Evolutionary conservation across 1,140 invertebrate species (phyloP), one percentile per base, ranked within the genome.

Genomic region (Drosophila mayri): DNA sequence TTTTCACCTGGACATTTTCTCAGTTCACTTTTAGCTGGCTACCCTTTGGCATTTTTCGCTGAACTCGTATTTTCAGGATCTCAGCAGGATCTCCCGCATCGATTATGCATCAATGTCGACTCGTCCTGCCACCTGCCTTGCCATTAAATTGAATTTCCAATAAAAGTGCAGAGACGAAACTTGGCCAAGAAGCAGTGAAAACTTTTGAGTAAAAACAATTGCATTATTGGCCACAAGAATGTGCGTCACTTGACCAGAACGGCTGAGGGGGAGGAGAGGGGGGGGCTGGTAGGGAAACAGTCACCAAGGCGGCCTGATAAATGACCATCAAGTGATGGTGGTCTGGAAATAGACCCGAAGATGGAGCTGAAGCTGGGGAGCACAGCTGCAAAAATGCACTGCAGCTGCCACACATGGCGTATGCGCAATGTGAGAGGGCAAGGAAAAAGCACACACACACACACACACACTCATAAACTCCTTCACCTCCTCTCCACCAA

Each of bases 381-480:
- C 22, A 3, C 47, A 25, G 28, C 25, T 35, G 10, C 22, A n/a
- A 41, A 41, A 28, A 46, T 63, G 14, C 16, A 16, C 35, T 35
- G 75, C 62, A 70, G 41, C 38, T 54, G 52, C 30, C 60, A 76
- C 71, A 64, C 32, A 60, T 16, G 71, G 60, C 78, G 78, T 81
- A 81, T 81, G 71, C 78, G 78, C 78, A 81, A 76, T 71, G 60
- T 57, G 62, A 49, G 49, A 38, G 30, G 60, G 38, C 3, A 11
- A 49, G 28, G 22, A 28, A 28, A 14, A 28, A 25, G 41, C 9
- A 54, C 11, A 30, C 44, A 1, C 28, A 3, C 30, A 35, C 9
- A 12, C 10, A 12, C 35, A 35, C 35, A 35, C 35, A 0, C 4
- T 3, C 11, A 11, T 11, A 40, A 16, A n/a, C 16, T 4, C 12